phyloP scores from a whole-genome alignment of 2,797 vertebrate genomes.

The Epinephelus malabaricus region DNA sequence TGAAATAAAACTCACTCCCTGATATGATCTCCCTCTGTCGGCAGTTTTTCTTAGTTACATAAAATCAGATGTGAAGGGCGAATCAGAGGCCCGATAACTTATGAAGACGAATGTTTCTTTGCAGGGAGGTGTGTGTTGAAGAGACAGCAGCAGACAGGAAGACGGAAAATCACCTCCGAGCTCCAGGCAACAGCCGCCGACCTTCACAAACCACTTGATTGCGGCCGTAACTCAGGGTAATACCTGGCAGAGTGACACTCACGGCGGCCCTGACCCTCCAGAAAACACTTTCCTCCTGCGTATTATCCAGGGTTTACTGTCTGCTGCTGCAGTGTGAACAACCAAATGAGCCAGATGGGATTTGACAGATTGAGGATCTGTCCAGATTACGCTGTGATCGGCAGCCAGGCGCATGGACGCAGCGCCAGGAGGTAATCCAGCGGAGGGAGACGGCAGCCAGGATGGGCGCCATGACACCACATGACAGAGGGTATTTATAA shows the following conservation, averaged over 20 bases:
- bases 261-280: constrained; percentile 24
- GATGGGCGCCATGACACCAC: not conserved
- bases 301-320: constrained; percentile 13
- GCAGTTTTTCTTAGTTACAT: not conserved
- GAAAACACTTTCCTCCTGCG: constrained; percentile 16
- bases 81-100: not conserved
- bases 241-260: not conserved
- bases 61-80: not conserved
- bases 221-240: constrained; percentile 57
- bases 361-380: constrained; percentile 37
- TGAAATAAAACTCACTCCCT: not conserved
- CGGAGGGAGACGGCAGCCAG: not conserved
- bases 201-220: constrained; percentile 55
- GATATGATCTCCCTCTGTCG: no score
- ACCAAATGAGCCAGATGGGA: constrained; percentile 50
- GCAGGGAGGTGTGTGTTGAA: not conserved
- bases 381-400: constrained; percentile 45
- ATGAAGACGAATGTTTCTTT: not conserved
- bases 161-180: constrained; percentile 10
- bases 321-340: constrained; percentile 4
- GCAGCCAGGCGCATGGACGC: constrained; percentile 11
- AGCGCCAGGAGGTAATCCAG: constrained; percentile 34
- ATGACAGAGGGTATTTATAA: no score
- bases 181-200: constrained; percentile 13
- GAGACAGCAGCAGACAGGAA: not conserved